phyloP scores from a whole-genome alignment of 2,888 invertebrate species.

The Lathronympha strigana region DNA sequence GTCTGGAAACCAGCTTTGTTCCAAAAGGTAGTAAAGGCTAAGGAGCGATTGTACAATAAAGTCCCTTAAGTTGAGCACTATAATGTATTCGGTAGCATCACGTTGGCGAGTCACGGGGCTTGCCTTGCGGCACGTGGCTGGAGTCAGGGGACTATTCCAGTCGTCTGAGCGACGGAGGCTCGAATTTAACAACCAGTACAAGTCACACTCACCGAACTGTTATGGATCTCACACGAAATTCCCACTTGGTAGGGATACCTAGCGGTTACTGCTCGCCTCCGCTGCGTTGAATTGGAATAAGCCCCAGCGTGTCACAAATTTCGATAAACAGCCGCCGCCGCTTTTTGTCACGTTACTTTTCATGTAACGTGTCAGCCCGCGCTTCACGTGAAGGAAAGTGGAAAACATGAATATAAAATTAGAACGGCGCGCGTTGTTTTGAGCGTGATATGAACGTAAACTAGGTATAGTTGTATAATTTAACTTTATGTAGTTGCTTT shows the following conservation, averaged over 20 bases:
- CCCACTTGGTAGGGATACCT: too few relatives aligned
- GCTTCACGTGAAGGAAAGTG: constrained; percentile 11
- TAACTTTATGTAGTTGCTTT: not conserved
- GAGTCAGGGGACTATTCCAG: constrained; percentile 33
- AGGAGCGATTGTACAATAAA: not conserved
- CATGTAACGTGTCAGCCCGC: constrained; percentile 10
- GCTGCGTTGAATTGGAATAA: not conserved
- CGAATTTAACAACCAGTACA: not conserved
- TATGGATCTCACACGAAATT: not conserved
- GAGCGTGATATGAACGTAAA: not conserved
- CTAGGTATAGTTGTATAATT: constrained; percentile 6
- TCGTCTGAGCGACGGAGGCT: not conserved
- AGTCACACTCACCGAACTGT: not conserved
- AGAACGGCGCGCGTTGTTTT: not conserved
- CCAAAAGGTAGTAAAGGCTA: constrained; percentile 4
- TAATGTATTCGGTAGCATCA: constrained; percentile 51
- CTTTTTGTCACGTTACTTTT: constrained; percentile 18
- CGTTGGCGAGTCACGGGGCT: constrained; percentile 68
- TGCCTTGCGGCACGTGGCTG: constrained; percentile 39
- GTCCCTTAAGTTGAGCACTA: constrained; percentile 10
- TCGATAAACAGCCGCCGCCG: constrained; percentile 3
- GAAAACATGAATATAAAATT: constrained; percentile 22
- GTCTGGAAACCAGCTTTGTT: not conserved
- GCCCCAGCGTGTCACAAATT: not conserved
- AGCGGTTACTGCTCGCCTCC: not conserved